Percentiles rank a stretch among this genome's conserved stretches.
Evolutionary conservation across 1,140 invertebrate species (phyloP).

Genomic region (Drosophila pectinifera): DNA sequence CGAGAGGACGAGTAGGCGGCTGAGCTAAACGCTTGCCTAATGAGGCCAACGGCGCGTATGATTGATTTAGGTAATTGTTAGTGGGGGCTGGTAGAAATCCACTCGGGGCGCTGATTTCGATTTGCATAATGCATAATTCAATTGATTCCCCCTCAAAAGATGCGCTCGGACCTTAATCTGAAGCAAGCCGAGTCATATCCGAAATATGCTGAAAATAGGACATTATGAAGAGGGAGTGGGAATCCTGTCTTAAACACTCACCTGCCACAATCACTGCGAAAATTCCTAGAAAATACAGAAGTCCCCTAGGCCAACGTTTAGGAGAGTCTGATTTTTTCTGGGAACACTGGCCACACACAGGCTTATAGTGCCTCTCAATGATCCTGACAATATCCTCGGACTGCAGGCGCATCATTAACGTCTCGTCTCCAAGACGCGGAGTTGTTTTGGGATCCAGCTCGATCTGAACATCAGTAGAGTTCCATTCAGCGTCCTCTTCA

Average conservation of each 20-base stretch:
- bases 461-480: background rate
- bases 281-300: background rate
- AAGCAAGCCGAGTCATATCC: background rate
- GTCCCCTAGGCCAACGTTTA: accelerated
- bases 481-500: background rate
- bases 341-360: slow-evolving; percentile 6
- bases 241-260: background rate
- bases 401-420: background rate
- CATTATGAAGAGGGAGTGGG: no score
- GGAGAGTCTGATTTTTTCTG: no score
- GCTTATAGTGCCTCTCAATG: background rate
- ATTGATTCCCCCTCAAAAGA: slow-evolving; percentile 12
- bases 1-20: background rate
- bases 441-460: background rate
- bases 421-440: background rate
- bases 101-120: slow-evolving; percentile 47
- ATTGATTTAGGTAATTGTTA: slow-evolving; percentile 58
- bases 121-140: slow-evolving; percentile 71
- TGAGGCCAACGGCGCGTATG: slow-evolving; percentile 69
- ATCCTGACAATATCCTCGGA: background rate
- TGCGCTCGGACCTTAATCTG: background rate
- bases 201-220: slow-evolving; percentile 1
- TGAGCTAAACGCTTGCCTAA: slow-evolving; percentile 20
- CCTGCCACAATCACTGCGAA: background rate
- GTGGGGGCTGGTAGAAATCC: slow-evolving; percentile 14